Percentiles rank a stretch among this genome's conserved stretches.
Evolutionary conservation across 2,888 invertebrate species (phyloP).

Genomic region (Leptinotarsa haldemani): DNA sequence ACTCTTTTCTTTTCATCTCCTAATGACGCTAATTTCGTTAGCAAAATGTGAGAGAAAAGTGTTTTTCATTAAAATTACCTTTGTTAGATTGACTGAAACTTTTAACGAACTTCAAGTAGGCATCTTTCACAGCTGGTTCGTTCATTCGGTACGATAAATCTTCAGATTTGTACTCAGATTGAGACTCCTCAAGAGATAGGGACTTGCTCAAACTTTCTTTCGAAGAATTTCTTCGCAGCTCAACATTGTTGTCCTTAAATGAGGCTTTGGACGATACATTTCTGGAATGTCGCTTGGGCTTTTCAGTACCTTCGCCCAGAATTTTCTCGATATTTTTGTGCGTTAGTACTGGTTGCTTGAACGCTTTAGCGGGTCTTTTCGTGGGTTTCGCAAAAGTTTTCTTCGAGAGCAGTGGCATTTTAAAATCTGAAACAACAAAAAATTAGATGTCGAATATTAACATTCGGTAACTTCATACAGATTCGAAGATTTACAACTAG

Average conservation of each 20-base stretch:
- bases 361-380: neutral
- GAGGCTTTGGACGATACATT: conserved; percentile 1
- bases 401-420: conserved; percentile 27
- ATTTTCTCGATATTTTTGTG: conserved; percentile 27
- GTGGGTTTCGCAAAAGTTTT: conserved; percentile 17
- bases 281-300: neutral
- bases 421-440: neutral
- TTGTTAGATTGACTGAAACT: conserved; percentile 13
- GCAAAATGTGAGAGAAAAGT: no score
- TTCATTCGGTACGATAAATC: conserved; percentile 30
- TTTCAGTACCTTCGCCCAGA: neutral
- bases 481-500: neutral
- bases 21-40: no score
- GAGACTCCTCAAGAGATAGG: conserved; percentile 8
- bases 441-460: no score
- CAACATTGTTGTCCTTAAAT: neutral
- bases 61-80: neutral
- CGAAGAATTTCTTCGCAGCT: neutral
- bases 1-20: no score
- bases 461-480: neutral
- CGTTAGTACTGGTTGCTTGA: conserved; percentile 19
- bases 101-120: conserved; percentile 31
- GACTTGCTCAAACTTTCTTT: conserved; percentile 6
- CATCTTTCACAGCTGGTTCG: conserved; percentile 33
- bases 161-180: neutral